phyloP scores from a whole-genome alignment of 2,888 invertebrate species.

The Hermaeophaga mercurialis region DNA sequence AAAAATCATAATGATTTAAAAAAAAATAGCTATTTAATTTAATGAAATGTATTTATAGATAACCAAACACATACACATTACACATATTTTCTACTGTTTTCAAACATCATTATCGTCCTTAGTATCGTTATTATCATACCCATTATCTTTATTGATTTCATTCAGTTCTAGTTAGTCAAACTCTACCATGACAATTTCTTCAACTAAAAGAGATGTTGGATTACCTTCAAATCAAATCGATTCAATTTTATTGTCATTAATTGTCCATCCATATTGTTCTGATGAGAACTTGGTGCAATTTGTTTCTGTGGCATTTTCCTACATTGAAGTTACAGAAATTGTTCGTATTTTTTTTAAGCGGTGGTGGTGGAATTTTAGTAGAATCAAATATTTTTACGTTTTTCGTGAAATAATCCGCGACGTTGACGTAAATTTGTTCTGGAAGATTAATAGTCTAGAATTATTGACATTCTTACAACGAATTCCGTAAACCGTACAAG shows the following conservation, averaged over 20 bases:
- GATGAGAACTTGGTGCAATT: too few species aligned
- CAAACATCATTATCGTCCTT: conserved; percentile 1
- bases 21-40: not conserved
- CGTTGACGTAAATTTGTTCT: conserved; percentile 2
- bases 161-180: conserved; percentile 10
- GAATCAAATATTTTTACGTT: conserved; percentile 42
- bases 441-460: conserved; percentile 1
- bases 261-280: conserved; percentile 17
- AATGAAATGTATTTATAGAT: too few species aligned
- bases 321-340: conserved; percentile 9
- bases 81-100: not conserved
- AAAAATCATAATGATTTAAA: too few species aligned
- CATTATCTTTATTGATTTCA: conserved; percentile 5
- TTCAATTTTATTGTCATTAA: conserved; percentile 20
- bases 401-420: conserved; percentile 39
- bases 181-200: conserved; percentile 17
- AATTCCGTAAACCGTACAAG: not conserved
- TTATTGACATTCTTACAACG: not conserved
- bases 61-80: conserved; percentile 1
- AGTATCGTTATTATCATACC: not conserved
- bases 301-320: conserved; percentile 16
- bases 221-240: conserved; percentile 12
- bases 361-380: conserved; percentile 13
- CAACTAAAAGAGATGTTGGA: conserved; percentile 17
- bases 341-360: conserved; percentile 24